A percentile compares a stretch with the other conserved stretches of the same genome.
These are phyloP conservation scores for Charaxes varanes DNA, from an alignment of 1,140 invertebrate species.

Conservation along the genomic window DNA sequence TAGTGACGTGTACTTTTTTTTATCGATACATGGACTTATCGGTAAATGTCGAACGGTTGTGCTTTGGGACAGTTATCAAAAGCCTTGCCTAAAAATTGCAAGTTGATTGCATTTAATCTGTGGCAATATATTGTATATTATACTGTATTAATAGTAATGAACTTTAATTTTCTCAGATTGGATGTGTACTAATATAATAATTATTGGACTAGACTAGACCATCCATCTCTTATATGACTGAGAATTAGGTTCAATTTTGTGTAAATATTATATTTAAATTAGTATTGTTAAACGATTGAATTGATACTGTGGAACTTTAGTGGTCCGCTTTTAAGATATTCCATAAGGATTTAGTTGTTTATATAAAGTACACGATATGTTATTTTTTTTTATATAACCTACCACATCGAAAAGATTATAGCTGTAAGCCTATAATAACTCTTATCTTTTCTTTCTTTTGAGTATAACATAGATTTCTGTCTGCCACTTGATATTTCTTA, in stretches of 20 bases:
- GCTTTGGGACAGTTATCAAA: too few relatives aligned
- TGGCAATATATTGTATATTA: constrained; percentile 12
- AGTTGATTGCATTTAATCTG: constrained; percentile 7
- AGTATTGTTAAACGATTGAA: constrained; percentile 36
- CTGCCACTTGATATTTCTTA: constrained; percentile 1
- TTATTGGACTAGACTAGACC: constrained; percentile 19
- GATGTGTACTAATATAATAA: constrained; percentile 21
- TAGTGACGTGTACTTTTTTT: too few relatives aligned
- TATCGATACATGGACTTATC: too few relatives aligned
- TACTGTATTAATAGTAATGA: constrained; percentile 11
- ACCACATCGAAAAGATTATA: constrained; percentile 22
- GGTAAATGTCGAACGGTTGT: too few relatives aligned
- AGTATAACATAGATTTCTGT: too few relatives aligned
- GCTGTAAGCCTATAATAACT: constrained; percentile 6
- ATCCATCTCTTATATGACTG: constrained; percentile 62
- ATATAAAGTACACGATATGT: constrained; percentile 10
- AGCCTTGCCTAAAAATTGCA: background rate
- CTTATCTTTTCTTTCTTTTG: background rate
- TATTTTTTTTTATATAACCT: constrained; percentile 13
- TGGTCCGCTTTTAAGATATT: constrained; percentile 39
- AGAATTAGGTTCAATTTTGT: constrained; percentile 68
- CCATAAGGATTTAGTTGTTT: constrained; percentile 39
- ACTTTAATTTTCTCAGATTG: constrained; percentile 15
- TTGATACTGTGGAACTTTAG: constrained; percentile 31
- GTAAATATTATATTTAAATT: constrained; percentile 57